Base-by-base conservation (phyloP, 2,113 vertebrate species). In the Balaenoptera acutorostrata region DNA sequence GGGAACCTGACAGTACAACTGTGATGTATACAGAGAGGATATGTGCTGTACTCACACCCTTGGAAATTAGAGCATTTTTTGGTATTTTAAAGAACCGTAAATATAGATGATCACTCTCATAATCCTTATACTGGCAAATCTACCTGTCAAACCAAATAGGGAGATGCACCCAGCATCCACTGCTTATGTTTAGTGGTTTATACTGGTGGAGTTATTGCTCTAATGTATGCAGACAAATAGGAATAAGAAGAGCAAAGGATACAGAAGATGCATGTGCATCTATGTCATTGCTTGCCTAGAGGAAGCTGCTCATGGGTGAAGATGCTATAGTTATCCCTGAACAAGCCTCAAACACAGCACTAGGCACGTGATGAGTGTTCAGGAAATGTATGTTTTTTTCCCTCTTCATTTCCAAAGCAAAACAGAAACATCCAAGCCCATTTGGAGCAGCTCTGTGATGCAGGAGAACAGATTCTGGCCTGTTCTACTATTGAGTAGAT, bases 351-450 rank as follows among this genome's bases (percentile, higher is more conserved):
- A 1, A 11, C 39, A 41, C 0, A 0, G 57, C 4, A 3, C 46
- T 39, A 12, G 78, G 61, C 4, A 6, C 21, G 1, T 27, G 66
- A 8, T 2, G 66, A 13, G 5, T 82, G 57, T 4, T 80, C 44
- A 68, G 8, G 36, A 39, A 25, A 59, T 11, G 31, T 23, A 7
- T 27, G 17, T 57, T 57, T n/a, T n/a, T 57, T 25, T 17, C 10
- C 49, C 27, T 72, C 63, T 88, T 85, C 52, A 5, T 69, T 59
- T 75, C 86, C n/a, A 59, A 88, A 63, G n/a, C 66, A 78, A 52
- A 86, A 77, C 5, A 52, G 72, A 61, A 71, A 21, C 71, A 9
- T 11, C 27, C 23, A 8, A 17, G 15, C 33, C 64, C 14, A 5
- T 21, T 15, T 18, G 33, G 44, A 83, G 44, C 55, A n/a, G 31